Evolutionary conservation across 2,113 vertebrate species (phyloP).

Genomic region (Cranoglanis bouderius): DNA sequence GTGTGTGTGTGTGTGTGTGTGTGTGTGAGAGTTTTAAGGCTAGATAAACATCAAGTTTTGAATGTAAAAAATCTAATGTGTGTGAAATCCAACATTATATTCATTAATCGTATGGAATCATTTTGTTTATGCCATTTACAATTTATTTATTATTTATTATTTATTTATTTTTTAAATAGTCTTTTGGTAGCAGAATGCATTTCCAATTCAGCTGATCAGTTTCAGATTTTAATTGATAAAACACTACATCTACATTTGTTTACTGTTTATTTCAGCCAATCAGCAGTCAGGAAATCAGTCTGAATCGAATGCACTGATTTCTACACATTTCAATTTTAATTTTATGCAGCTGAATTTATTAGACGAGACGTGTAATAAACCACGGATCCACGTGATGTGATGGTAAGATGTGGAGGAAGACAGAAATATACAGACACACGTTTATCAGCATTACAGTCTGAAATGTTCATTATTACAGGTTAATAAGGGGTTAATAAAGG

Average conservation of each 20-base stretch:
- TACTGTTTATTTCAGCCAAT: background rate
- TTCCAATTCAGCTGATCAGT: background rate
- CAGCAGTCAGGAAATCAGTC: background rate
- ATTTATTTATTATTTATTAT: background rate
- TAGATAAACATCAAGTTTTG: background rate
- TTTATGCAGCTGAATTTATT: background rate
- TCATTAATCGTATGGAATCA: background rate
- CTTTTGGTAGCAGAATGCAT: background rate
- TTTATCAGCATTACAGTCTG: background rate
- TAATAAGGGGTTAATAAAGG: background rate
- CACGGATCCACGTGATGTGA: background rate
- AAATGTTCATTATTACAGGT: background rate
- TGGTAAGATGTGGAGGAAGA: background rate
- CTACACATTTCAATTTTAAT: background rate
- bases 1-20: constrained; percentile 13
- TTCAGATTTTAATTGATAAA: background rate
- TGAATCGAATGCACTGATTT: background rate
- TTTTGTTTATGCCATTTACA: background rate
- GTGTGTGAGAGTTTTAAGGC: constrained; percentile 1
- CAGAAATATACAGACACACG: background rate
- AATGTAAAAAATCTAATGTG: background rate
- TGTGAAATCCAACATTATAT: background rate
- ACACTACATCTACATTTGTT: background rate
- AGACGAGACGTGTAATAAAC: background rate
- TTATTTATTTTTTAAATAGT: too few relatives aligned